Evolutionary conservation across 2,113 vertebrate genomes (phyloP), one percentile per base, ranked within the genome.

Genomic region (Pteruthius melanotis): DNA sequence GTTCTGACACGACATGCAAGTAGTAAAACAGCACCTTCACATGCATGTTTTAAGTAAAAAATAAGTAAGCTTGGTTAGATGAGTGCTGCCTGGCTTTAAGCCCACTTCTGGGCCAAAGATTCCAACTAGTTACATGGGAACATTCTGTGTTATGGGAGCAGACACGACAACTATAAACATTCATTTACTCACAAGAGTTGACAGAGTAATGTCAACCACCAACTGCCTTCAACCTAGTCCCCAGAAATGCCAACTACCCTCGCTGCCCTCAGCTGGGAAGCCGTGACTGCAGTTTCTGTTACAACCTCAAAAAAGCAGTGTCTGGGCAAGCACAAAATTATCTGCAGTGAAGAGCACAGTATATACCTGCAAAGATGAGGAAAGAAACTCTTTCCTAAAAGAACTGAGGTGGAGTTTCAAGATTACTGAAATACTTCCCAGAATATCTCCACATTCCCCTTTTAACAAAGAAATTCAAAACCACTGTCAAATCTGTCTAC

Each of bases 401-500:
- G 45, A 90, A 59, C 63, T 93, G 63, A 91, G 40, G n/a, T 87
- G 33, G 18, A 90, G 42, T 86, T 94, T 76, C 40, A 77, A 90
- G 75, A 31, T 70, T 86, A 94, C 75, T 83, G 45, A 94, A 87
- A 91, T 87, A 84, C 28, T 89, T 68, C 5, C 33, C 65, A 93
- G 49, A 91, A 33, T 53, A 94, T 80, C 66, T 95, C 75, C 71
- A 75, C 61, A 79, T 69, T 90, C 14, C 50, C 53, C 50, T 37
- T 81, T 85, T 28, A 87, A 87, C 37, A 91, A 79, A 80, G 59
- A 88, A 86, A 94, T 80, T 94, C 75, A 88, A 92, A 92, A 61
- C 26, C 47, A 74, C 35, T 42, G 31, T 82, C 64, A 89, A 89
- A 83, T 59, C 30, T 7, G 5, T n/a, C 80, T 84, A 52, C 0